Base-by-base conservation (phyloP, 2,888 invertebrate genomes). In the Philereme vetulata region DNA sequence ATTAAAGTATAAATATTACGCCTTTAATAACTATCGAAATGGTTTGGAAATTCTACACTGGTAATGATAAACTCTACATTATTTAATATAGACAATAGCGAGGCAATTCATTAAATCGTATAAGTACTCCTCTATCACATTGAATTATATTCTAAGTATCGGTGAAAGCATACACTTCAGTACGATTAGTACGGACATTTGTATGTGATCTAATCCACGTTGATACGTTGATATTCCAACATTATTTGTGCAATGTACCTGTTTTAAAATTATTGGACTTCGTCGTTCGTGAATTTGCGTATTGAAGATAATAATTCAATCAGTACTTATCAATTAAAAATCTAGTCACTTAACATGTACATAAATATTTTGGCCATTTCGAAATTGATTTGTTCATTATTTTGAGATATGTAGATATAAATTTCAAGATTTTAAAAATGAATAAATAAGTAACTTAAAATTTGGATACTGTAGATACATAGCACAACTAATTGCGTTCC, bases 81-180 rank as follows among this genome's bases (percentile, higher is more conserved):
- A 52, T 52, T 21, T 43, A 68, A 66, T 63, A 56, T 34, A 51
- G 51, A 38, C 33, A 35, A 57, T 70, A 74, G 74, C 74, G 75
- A 78, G 76, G 64, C 71, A 68, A 76, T 68, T 63, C 34, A 5
- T 10, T 35, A 10, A 56, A 71, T 62, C 68, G 70, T 76, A 74
- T 76, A 21, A 21, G 21, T 21, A 76, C 71, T 73, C 66, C 66
- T 68, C 74, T 79, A 80, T 81, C 78, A 80, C 62, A 59, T 38
- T 21, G 21, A 1, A 21, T 21, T 21, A 21, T 21, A 21, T 21
- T 21, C 21, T 21, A 21, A 21, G 21, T 21, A 21, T 21, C 21
- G 1, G 21, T 21, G 21, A 21, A 21, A 21, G 2, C 21, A 21
- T 21, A 21, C 21, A 21, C 21, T 21, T 21, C 21, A 21, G n/a